phyloP scores from a whole-genome alignment of 23 tunicate genomes.

The Trididemnum miniatum region DNA sequence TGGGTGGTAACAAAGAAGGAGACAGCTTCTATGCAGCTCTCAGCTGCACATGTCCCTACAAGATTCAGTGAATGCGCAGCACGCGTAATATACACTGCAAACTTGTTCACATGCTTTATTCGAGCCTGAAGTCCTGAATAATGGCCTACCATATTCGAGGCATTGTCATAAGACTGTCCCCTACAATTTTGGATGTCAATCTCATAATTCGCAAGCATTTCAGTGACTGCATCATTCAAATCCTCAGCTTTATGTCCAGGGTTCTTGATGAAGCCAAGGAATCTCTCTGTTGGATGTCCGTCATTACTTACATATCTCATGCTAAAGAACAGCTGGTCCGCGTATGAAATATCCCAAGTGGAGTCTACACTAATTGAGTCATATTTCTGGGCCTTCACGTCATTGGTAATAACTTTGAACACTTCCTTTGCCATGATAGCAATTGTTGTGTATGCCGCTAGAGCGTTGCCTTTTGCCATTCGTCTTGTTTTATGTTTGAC shows the following conservation, averaged over 20 bases:
- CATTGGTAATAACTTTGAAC: neutral
- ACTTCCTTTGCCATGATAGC: neutral
- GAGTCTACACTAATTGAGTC: neutral
- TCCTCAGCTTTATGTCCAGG: neutral
- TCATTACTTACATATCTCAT: neutral
- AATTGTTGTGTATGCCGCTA: too few relatives aligned
- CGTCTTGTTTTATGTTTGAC: too few relatives aligned
- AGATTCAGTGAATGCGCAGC: neutral
- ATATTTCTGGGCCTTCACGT: neutral
- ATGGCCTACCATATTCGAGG: neutral
- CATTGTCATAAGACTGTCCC: neutral
- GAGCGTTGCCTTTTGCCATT: too few relatives aligned
- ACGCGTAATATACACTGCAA: neutral
- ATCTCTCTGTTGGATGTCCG: neutral
- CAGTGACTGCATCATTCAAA: neutral
- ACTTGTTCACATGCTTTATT: neutral
- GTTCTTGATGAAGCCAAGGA: neutral
- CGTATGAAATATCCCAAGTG: neutral
- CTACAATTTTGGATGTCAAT: neutral
- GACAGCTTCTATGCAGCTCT: neutral
- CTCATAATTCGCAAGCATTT: neutral
- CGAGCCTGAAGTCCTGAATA: neutral
- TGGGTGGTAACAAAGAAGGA: neutral
- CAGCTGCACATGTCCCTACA: neutral
- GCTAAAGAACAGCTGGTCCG: neutral